phyloP scores from a whole-genome alignment of 2,113 vertebrate genomes.

The Larimichthys crocea region DNA sequence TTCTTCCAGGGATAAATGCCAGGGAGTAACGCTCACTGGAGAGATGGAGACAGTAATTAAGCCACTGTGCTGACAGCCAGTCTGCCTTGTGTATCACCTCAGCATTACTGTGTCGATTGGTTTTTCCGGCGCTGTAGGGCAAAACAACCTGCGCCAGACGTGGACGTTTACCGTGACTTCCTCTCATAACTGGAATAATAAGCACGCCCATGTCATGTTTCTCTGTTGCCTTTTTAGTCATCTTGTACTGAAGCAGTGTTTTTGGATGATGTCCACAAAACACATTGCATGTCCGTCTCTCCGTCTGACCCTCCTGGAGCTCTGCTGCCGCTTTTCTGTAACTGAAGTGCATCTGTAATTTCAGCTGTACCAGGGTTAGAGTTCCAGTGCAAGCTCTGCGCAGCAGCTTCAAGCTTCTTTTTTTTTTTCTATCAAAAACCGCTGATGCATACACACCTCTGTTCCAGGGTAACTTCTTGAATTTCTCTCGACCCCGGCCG shows the following conservation, averaged over 20 bases:
- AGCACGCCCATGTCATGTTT: not conserved
- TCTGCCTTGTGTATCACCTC: constrained; percentile 58
- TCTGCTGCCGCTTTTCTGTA: constrained; percentile 28
- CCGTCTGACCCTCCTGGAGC: constrained; percentile 2
- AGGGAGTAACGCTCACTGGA: constrained; percentile 55
- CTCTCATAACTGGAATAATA: not conserved
- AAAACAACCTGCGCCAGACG: constrained; percentile 26
- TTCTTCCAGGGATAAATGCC: constrained; percentile 70
- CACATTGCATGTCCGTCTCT: not conserved
- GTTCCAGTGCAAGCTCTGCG: constrained; percentile 32
- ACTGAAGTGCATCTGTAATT: constrained; percentile 59
- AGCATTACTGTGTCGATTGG: constrained; percentile 45
- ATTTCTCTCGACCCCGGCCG: constrained; percentile 2
- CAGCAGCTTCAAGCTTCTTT: constrained; percentile 34
- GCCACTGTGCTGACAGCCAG: constrained; percentile 65
- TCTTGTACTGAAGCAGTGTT: not conserved
- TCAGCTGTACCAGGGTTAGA: constrained; percentile 35
- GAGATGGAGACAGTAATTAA: constrained; percentile 76
- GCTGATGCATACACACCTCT: constrained; percentile 38
- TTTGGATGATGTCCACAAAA: not conserved
- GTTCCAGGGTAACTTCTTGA: constrained; percentile 22
- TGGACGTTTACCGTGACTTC: constrained; percentile 2
- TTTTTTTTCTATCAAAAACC: constrained; percentile 19
- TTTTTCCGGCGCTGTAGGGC: constrained; percentile 24
- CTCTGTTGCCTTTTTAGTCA: not conserved